Percentiles rank a stretch among this genome's conserved stretches.
Conservation (phyloP, 1,140 invertebrate genomes). For the Sminthurides bifidus region DNA sequence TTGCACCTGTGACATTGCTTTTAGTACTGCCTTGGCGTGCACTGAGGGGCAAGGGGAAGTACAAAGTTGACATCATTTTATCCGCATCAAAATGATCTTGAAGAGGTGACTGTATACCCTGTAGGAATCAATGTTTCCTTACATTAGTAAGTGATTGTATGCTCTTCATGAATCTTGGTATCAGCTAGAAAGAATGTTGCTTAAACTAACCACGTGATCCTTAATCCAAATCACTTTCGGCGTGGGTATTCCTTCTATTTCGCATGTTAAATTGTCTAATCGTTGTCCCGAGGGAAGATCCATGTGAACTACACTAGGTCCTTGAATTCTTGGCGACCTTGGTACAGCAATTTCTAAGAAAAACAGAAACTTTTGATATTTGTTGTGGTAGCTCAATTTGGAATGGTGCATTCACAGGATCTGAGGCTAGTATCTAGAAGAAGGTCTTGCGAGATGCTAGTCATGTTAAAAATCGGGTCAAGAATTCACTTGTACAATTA, state of each 20-base stretch:
- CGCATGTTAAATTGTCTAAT: slow-evolving; percentile 8
- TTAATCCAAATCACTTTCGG: slow-evolving; percentile 15
- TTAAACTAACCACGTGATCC: slow-evolving; percentile 11
- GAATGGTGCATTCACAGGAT: too few relatives aligned
- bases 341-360: slow-evolving; percentile 23
- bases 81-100: neutral
- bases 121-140: neutral
- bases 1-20: neutral
- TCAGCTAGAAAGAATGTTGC: neutral
- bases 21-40: too few relatives aligned
- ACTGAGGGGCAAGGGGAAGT: neutral
- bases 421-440: too few relatives aligned
- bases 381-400: too few relatives aligned
- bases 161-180: neutral
- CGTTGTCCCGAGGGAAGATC: neutral
- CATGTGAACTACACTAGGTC: slow-evolving; percentile 2
- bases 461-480: too few relatives aligned
- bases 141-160: neutral
- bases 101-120: neutral
- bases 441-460: too few relatives aligned
- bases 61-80: neutral
- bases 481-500: neutral
- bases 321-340: slow-evolving; percentile 13
- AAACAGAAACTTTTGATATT: too few relatives aligned
- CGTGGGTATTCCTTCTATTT: slow-evolving; percentile 11